These are phyloP conservation scores for Lepus townsendii DNA, from an alignment of 2,797 vertebrate genomes.

Conservation along the genomic window DNA sequence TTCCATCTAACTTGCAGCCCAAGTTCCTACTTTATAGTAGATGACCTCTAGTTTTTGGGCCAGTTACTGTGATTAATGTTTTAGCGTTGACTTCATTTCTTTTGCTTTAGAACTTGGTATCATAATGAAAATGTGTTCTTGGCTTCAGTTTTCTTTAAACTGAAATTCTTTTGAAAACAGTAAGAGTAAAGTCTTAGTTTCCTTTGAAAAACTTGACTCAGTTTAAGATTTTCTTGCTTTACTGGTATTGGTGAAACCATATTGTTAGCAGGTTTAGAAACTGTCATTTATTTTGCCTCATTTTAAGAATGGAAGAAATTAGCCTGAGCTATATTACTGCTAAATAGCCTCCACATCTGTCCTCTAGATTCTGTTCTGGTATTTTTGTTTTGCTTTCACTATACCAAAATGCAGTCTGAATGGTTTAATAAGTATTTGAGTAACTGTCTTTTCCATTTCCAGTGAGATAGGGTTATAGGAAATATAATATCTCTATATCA, in stretches of 20 bases:
- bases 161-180: slow-evolving; percentile 56
- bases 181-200: slow-evolving; percentile 21
- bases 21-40: neutral
- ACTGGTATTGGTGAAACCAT: slow-evolving; percentile 47
- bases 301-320: slow-evolving; percentile 45
- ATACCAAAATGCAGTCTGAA: neutral
- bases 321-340: neutral
- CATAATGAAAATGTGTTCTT: slow-evolving; percentile 59
- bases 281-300: neutral
- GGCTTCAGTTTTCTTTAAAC: slow-evolving; percentile 68
- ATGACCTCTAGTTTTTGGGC: slow-evolving; percentile 42
- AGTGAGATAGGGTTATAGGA: slow-evolving; percentile 2
- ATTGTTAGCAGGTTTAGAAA: slow-evolving; percentile 42
- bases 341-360: neutral
- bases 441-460: slow-evolving; percentile 48
- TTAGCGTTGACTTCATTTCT: slow-evolving; percentile 39
- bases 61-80: slow-evolving; percentile 53
- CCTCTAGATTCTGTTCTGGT: neutral
- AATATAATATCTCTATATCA: neutral
- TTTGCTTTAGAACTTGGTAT: slow-evolving; percentile 65
- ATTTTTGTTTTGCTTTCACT: neutral
- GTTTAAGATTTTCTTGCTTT: slow-evolving; percentile 52
- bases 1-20: neutral
- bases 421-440: slow-evolving; percentile 11
- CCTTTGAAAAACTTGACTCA: slow-evolving; percentile 46